Conservation (phyloP, 1,140 invertebrate genomes). For the Globodera ellingtonae region DNA sequence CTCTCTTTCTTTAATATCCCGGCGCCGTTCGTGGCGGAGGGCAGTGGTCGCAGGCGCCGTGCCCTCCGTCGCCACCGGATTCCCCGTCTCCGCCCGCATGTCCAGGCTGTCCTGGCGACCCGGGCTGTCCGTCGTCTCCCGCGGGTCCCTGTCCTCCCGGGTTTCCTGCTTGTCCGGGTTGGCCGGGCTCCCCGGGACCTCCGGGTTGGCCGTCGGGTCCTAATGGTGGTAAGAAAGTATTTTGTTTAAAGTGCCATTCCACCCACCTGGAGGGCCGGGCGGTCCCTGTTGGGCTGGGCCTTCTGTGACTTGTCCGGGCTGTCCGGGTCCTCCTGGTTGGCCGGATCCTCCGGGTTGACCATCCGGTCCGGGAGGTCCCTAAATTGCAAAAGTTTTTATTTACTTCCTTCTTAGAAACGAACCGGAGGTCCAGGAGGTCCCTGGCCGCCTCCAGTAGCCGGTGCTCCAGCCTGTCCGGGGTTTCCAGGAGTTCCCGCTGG, state of each 20-base stretch:
- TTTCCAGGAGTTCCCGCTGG: conserved; percentile 42
- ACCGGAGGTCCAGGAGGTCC: conserved; percentile 43
- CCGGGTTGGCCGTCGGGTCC: conserved; percentile 46
- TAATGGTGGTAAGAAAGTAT: background rate
- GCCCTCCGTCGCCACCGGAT: conserved; percentile 23
- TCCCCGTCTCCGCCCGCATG: conserved; percentile 2
- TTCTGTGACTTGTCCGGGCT: conserved; percentile 39
- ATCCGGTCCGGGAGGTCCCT: conserved; percentile 35
- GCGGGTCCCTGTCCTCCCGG: conserved; percentile 37
- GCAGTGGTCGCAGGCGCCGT: conserved; percentile 52
- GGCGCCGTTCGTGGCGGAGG: conserved; percentile 40
- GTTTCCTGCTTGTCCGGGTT: conserved; percentile 31
- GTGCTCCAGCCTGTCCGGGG: conserved; percentile 40
- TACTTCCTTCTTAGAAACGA: background rate
- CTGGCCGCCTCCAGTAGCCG: conserved; percentile 37
- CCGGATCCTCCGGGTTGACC: conserved; percentile 44
- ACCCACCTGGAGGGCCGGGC: conserved; percentile 40
- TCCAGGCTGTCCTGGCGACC: conserved; percentile 24
- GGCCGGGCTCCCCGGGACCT: conserved; percentile 35
- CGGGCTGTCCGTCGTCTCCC: conserved; percentile 26
- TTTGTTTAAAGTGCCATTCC: background rate
- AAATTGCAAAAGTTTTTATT: conserved; percentile 14
- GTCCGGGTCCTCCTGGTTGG: conserved; percentile 32
- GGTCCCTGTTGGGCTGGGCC: conserved; percentile 25
- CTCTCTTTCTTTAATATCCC: conserved; percentile 31